A percentile compares a stretch with the other conserved stretches of the same genome.
phyloP scores from a whole-genome alignment of 2,113 vertebrate genomes.

The Cranoglanis bouderius region DNA sequence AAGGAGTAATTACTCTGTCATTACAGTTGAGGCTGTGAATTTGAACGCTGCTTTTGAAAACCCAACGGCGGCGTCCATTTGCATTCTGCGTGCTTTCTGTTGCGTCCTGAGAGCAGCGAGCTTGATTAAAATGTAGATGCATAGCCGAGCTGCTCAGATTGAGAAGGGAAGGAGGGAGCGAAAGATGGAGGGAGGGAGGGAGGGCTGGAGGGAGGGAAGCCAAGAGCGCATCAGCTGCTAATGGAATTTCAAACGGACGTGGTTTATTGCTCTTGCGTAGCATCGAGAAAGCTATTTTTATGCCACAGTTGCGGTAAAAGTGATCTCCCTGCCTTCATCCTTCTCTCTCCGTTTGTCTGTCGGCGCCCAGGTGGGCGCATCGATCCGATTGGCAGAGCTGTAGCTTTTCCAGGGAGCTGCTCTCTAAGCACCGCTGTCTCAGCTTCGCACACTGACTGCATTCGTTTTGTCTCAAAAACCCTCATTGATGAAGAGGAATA shows the following conservation, averaged over 20 bases:
- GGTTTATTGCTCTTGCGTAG: constrained; percentile 58
- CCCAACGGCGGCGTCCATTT: constrained; percentile 24
- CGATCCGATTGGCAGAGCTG: constrained; percentile 2
- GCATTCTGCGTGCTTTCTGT: constrained; percentile 38
- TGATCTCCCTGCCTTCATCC: constrained; percentile 34
- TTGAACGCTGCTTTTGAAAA: background rate
- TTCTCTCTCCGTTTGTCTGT: constrained; percentile 6
- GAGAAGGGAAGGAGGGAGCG: constrained; percentile 8
- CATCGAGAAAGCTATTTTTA: constrained; percentile 52
- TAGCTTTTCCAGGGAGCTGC: constrained; percentile 13
- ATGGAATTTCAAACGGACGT: constrained; percentile 62
- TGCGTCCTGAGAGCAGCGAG: constrained; percentile 33
- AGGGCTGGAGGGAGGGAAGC: background rate
- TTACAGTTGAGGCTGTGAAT: constrained; percentile 8
- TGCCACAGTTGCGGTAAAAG: constrained; percentile 46
- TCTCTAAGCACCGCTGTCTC: constrained; percentile 7
- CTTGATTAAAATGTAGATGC: constrained; percentile 55
- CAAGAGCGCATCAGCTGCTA: constrained; percentile 46
- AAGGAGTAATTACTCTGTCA: constrained; percentile 28
- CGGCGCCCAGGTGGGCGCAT: constrained; percentile 20
- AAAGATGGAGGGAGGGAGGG: background rate
- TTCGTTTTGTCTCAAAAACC: background rate
- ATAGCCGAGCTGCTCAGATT: constrained; percentile 41
- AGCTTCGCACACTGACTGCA: background rate
- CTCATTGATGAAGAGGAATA: background rate